Conservation (phyloP, 2,888 invertebrate species). For the Julus scanicus region DNA sequence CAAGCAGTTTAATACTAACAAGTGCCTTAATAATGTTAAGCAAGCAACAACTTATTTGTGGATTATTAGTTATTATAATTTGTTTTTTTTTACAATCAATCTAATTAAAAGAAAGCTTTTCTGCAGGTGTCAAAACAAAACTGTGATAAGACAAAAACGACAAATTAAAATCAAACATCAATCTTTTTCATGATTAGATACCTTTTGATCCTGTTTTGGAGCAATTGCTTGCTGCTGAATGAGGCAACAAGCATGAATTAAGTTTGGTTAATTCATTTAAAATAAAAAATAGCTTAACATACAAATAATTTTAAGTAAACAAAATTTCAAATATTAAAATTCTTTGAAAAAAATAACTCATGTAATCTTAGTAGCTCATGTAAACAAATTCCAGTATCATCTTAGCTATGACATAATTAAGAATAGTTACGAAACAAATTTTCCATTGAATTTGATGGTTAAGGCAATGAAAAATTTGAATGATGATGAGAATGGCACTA, state of each 20-base stretch:
- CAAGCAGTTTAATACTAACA: not conserved
- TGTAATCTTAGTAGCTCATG: no score
- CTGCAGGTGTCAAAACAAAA: not conserved
- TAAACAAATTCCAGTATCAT: no score
- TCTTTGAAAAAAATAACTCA: no score
- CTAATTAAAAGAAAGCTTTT: not conserved
- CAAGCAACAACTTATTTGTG: not conserved
- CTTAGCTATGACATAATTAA: no score
- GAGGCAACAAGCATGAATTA: slow-evolving; percentile 31
- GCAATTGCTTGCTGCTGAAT: slow-evolving; percentile 17
- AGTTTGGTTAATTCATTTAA: slow-evolving; percentile 56
- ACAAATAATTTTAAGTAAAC: no score
- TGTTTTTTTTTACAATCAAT: not conserved
- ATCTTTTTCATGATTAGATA: not conserved
- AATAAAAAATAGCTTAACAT: not conserved
- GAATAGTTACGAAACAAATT: no score
- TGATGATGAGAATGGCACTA: not conserved
- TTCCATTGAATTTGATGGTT: not conserved
- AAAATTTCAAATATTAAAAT: no score
- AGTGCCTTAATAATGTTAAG: not conserved
- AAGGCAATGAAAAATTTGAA: not conserved
- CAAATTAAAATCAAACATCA: not conserved
- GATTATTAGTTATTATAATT: not conserved
- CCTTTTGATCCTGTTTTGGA: slow-evolving; percentile 47
- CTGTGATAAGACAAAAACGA: not conserved